Percentiles rank a stretch among this genome's conserved stretches.
Evolutionary conservation across 1,140 invertebrate genomes (phyloP).

Genomic region (Monochamus saltuarius): DNA sequence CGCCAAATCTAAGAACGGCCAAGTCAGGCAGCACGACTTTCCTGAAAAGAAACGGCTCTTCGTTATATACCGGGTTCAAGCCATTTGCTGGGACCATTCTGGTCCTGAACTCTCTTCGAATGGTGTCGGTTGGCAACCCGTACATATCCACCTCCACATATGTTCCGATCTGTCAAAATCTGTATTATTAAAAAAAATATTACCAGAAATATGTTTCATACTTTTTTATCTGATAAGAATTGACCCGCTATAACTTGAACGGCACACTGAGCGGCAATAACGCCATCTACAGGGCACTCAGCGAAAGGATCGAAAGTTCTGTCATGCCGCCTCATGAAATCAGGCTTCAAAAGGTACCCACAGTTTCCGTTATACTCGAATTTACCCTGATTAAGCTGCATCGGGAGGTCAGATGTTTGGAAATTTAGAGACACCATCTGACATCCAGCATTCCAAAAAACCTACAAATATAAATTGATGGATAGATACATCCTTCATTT

Average conservation of each 20-base stretch:
- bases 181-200: background rate
- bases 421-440: slow-evolving; percentile 99
- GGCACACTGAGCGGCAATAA: slow-evolving; percentile 97
- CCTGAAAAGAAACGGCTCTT: slow-evolving; percentile 96
- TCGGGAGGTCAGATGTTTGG: slow-evolving; percentile 97
- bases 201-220: slow-evolving; percentile 15
- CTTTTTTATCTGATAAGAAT: slow-evolving; percentile 98
- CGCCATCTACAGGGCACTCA: slow-evolving; percentile 98
- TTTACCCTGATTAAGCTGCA: slow-evolving; percentile 99
- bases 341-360: slow-evolving; percentile 96
- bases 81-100: slow-evolving; percentile 95
- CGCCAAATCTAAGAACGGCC: slow-evolving; percentile 95
- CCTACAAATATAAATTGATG: slow-evolving; percentile 53
- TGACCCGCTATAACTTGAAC: slow-evolving; percentile 99
- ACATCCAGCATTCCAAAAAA: slow-evolving; percentile 90
- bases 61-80: slow-evolving; percentile 96
- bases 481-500: too few relatives aligned
- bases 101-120: slow-evolving; percentile 96
- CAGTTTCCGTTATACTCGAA: slow-evolving; percentile 98
- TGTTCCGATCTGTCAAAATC: slow-evolving; percentile 68
- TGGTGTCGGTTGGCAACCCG: slow-evolving; percentile 97
- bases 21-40: slow-evolving; percentile 98
- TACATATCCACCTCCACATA: slow-evolving; percentile 99
- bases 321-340: slow-evolving; percentile 97
- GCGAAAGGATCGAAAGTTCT: slow-evolving; percentile 98